These are phyloP conservation scores for Nasua narica DNA, from an alignment of 2,797 vertebrate genomes.

Conservation along the genomic window DNA sequence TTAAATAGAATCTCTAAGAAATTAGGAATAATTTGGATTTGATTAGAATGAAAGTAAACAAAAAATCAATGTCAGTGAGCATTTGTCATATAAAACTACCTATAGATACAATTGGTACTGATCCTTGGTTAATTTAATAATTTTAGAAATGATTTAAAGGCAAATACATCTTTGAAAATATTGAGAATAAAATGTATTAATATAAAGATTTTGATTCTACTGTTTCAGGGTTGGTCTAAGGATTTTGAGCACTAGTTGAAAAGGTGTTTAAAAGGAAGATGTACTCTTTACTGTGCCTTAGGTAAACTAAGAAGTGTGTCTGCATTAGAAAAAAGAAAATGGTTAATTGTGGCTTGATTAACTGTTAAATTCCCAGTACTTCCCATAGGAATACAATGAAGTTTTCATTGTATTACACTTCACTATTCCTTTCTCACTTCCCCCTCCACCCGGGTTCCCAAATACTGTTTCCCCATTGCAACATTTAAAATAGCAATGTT, in stretches of 20 bases:
- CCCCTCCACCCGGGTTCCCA: conserved; percentile 49
- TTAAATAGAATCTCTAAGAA: conserved; percentile 72
- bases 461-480: conserved; percentile 65
- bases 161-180: conserved; percentile 67
- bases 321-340: conserved; percentile 49
- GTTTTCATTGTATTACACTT: conserved; percentile 59
- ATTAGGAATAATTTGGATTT: conserved; percentile 71
- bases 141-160: conserved; percentile 66
- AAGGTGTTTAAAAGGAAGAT: conserved; percentile 66
- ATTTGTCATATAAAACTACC: conserved; percentile 73
- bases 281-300: conserved; percentile 57
- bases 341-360: conserved; percentile 52
- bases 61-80: conserved; percentile 66
- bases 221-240: conserved; percentile 68
- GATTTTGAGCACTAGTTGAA: conserved; percentile 69
- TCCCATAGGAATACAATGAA: conserved; percentile 64
- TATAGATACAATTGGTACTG: conserved; percentile 61
- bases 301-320: conserved; percentile 68
- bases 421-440: conserved; percentile 59
- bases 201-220: conserved; percentile 68
- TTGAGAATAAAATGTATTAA: conserved; percentile 69
- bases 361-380: conserved; percentile 65
- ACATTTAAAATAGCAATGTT: conserved; percentile 71
- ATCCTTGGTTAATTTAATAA: conserved; percentile 66
- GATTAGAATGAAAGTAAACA: conserved; percentile 67